A percentile compares a stretch with the other conserved stretches of the same genome.
Conservation (phyloP, 2,888 invertebrate species). For the Drosophila leonis region DNA sequence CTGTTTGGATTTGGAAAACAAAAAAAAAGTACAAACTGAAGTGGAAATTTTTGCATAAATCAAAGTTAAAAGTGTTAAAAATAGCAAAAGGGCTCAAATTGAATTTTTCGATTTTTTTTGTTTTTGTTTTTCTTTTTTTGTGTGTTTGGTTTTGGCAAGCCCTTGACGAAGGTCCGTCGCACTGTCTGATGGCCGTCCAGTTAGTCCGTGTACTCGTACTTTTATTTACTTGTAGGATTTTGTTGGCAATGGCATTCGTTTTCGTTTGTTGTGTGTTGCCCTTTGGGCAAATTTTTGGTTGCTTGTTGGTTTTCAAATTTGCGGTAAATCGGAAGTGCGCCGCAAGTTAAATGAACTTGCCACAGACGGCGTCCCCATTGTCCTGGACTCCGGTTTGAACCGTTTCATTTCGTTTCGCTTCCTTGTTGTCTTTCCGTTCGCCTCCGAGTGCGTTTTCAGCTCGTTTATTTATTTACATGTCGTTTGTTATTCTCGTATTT, state of each 20-base stretch:
- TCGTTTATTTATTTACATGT: constrained; percentile 75
- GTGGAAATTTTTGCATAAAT: constrained; percentile 79
- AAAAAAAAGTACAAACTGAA: constrained; percentile 61
- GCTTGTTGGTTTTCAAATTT: constrained; percentile 81
- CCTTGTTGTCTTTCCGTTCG: constrained; percentile 71
- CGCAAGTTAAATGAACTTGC: constrained; percentile 80
- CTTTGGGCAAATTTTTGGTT: constrained; percentile 74
- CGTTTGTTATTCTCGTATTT: constrained; percentile 52
- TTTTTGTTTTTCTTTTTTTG: constrained; percentile 24
- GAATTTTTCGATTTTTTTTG: constrained; percentile 63
- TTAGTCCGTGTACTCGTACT: constrained; percentile 42
- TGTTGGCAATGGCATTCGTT: constrained; percentile 36
- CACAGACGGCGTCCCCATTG: constrained; percentile 61
- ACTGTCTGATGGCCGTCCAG: constrained; percentile 6
- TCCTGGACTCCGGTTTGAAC: constrained; percentile 27
- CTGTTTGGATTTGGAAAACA: neutral
- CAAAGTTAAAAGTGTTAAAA: constrained; percentile 81
- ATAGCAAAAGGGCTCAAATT: constrained; percentile 72
- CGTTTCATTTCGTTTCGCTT: constrained; percentile 44
- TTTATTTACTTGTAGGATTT: constrained; percentile 72
- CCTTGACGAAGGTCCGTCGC: constrained; percentile 38
- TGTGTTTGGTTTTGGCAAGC: constrained; percentile 21
- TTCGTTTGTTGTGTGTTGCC: constrained; percentile 44
- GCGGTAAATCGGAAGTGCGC: constrained; percentile 79
- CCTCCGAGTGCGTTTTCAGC: constrained; percentile 38